A percentile compares a stretch with the other conserved stretches of the same genome.
Evolutionary conservation across 2,113 vertebrate species (phyloP).

Genomic region (Neotoma lepida): DNA sequence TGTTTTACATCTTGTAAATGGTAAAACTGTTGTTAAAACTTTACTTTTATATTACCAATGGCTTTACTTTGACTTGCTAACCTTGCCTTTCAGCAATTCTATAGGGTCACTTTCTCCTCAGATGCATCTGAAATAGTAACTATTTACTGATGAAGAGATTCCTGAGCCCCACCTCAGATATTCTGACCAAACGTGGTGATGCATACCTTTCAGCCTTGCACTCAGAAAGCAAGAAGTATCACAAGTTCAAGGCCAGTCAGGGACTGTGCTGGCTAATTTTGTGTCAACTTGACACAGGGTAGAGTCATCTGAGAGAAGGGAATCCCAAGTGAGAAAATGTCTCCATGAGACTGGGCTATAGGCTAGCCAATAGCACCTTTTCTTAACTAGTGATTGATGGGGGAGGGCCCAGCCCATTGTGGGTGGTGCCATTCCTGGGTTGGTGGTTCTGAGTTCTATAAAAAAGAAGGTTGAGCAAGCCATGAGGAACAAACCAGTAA

Average conservation of each 20-base stretch:
- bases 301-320: background rate
- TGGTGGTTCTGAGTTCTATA: background rate
- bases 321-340: background rate
- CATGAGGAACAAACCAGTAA: background rate
- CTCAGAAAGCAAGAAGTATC: background rate
- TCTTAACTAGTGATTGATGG: background rate
- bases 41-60: background rate
- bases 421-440: background rate
- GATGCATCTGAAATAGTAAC: background rate
- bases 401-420: background rate
- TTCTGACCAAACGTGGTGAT: background rate
- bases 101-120: background rate
- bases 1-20: slow-evolving; percentile 13
- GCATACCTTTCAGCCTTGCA: background rate
- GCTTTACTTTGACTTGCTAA: slow-evolving; percentile 14
- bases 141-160: slow-evolving; percentile 14
- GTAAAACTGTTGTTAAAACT: background rate
- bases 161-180: background rate
- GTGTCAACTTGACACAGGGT: background rate
- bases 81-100: slow-evolving; percentile 12
- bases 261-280: background rate
- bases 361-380: background rate
- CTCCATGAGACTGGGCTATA: background rate
- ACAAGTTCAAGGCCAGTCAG: background rate
- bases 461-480: background rate